These are phyloP conservation scores for Hymenopus coronatus DNA, from an alignment of 2,888 invertebrate species.

Conservation along the genomic window DNA sequence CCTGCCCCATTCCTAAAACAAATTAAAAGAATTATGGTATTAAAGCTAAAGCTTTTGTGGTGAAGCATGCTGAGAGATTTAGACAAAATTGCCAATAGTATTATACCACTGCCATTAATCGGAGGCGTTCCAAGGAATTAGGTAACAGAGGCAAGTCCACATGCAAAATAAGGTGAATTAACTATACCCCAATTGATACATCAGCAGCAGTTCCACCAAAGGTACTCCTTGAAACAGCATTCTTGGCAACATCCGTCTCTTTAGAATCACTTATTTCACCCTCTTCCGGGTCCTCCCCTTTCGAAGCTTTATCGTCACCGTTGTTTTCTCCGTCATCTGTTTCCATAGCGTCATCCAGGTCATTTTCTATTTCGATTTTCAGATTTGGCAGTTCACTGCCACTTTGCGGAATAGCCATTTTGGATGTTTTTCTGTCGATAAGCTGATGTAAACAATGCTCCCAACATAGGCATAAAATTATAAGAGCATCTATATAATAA, in stretches of 20 bases:
- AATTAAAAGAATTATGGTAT: neutral
- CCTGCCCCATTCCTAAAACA: conserved; percentile 30
- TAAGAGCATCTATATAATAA: too few relatives aligned
- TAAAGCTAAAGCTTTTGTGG: neutral
- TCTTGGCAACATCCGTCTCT: conserved; percentile 8
- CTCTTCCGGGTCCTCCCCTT: conserved; percentile 44
- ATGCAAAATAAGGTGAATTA: neutral
- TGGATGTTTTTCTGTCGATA: neutral
- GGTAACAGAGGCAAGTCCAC: neutral
- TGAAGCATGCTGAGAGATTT: neutral
- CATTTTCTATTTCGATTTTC: conserved; percentile 50
- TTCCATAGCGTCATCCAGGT: conserved; percentile 50
- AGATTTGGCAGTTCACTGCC: conserved; percentile 2
- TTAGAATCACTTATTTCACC: conserved; percentile 46
- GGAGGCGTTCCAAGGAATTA: too few relatives aligned
- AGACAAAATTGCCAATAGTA: neutral
- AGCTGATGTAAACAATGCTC: neutral
- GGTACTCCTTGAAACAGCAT: neutral
- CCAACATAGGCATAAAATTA: neutral
- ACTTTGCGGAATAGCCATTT: conserved; percentile 4
- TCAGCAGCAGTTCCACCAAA: neutral
- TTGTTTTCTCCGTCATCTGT: conserved; percentile 43
- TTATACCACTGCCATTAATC: neutral
- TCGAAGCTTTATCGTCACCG: conserved; percentile 16
- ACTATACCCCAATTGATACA: neutral